Base-by-base conservation (phyloP, 2,888 invertebrate species). In the Heliconius aoede region DNA sequence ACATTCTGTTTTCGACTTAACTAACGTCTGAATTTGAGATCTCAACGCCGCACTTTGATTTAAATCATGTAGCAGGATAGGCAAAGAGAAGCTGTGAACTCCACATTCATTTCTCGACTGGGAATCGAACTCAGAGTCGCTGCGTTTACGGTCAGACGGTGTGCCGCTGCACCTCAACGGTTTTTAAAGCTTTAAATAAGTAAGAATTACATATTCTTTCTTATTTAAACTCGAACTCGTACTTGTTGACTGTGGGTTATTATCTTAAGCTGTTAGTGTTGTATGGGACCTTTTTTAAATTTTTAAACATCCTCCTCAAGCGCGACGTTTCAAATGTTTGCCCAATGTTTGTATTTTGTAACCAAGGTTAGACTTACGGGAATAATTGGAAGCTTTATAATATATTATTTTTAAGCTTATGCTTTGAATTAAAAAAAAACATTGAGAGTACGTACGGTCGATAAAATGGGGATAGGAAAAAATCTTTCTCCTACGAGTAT, bases 181-280 rank as follows among this genome's bases (percentile, higher is more conserved):
- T 13, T 60, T 60, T 26, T 26, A 15, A 51, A 69, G 11, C 24
- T 40, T 36, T 40, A 72, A 79, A 79, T 73, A 64, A 78, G 55
- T 76, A 78, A 73, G 74, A 76, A 79, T n/a, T n/a, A n/a, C n/a
- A n/a, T n/a, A n/a, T n/a, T n/a, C n/a, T n/a, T n/a, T n/a, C n/a
- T n/a, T 77, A 78, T 78, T 76, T 80, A 69, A 75, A 78, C 80
- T 76, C 62, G n/a, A 60, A 68, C n/a, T n/a, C n/a, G n/a, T 26
- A 55, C 58, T 72, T 77, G 77, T 77, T 73, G 73, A 73, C 68
- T 69, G 51, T 72, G 55, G 78, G 72, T 76, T 55, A 80, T 80
- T 80, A 80, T 80, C 80, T 80, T 69, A 78, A 80, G 76, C 74
- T 64, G 71, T 61, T 73, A 60, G 65, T 61, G 46, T 72, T 61